phyloP scores from a whole-genome alignment of 2,113 vertebrate species.

The Mohoua ochrocephala region DNA sequence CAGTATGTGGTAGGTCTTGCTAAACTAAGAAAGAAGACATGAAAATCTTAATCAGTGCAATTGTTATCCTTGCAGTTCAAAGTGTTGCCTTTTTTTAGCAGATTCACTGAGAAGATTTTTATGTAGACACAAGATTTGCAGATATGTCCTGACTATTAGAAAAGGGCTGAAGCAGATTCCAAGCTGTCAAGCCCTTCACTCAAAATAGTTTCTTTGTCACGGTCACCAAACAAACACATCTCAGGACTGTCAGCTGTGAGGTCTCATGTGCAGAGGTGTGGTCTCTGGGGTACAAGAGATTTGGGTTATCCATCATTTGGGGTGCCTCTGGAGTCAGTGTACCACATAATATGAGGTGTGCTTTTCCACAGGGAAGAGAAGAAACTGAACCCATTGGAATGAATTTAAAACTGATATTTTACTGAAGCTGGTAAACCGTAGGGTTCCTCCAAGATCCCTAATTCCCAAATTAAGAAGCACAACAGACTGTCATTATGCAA shows the following conservation, averaged over 20 bases:
- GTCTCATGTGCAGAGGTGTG: neutral
- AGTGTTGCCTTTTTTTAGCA: neutral
- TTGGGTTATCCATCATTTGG: neutral
- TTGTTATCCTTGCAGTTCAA: neutral
- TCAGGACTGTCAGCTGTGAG: neutral
- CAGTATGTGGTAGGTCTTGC: neutral
- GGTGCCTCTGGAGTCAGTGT: neutral
- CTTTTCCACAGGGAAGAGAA: neutral
- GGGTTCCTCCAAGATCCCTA: conserved; percentile 8
- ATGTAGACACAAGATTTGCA: neutral
- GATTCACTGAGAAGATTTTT: neutral
- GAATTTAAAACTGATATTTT: neutral
- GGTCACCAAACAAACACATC: neutral
- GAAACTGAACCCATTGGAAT: neutral
- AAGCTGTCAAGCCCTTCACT: neutral
- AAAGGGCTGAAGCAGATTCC: neutral
- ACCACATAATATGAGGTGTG: neutral
- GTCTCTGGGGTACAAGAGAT: neutral
- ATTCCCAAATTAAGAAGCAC: conserved; percentile 33
- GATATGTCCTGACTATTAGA: neutral
- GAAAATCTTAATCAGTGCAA: neutral
- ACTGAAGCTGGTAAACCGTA: neutral
- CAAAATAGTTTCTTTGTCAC: neutral
- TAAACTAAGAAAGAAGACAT: neutral
- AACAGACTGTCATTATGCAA: conserved; percentile 9